Evolutionary conservation across 2,888 invertebrate species (phyloP).

Genomic region (Drosophila nr. medialis): DNA sequence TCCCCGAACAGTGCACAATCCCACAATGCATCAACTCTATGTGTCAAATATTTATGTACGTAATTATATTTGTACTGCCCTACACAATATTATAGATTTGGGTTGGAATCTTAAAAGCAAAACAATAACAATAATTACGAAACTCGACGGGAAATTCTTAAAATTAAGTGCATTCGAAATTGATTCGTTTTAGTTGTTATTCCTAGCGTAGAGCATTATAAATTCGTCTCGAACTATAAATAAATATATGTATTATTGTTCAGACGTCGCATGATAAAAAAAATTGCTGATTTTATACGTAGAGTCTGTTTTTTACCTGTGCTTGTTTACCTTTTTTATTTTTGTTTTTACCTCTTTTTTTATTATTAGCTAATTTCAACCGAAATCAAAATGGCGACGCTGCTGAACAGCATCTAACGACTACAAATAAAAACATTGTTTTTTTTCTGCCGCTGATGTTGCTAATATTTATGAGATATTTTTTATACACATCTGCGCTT

Average conservation of each 20-base stretch:
- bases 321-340: constrained; percentile 52
- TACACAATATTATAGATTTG: neutral
- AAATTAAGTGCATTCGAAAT: neutral
- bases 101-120: neutral
- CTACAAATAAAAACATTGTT: constrained; percentile 26
- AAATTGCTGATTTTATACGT: constrained; percentile 5
- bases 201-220: constrained; percentile 17
- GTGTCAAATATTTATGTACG: constrained; percentile 7
- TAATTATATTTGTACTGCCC: constrained; percentile 19
- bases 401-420: constrained; percentile 52
- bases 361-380: constrained; percentile 75
- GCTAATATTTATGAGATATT: constrained; percentile 60
- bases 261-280: constrained; percentile 38
- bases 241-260: constrained; percentile 7
- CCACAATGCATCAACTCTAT: constrained; percentile 40
- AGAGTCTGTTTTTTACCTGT: constrained; percentile 27
- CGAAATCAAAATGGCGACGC: constrained; percentile 66
- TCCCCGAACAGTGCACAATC: constrained; percentile 30
- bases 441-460: constrained; percentile 37
- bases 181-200: constrained; percentile 14
- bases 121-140: neutral
- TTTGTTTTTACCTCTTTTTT: constrained; percentile 34
- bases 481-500: constrained; percentile 27
- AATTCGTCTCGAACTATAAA: constrained; percentile 11
- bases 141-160: neutral